Conservation (phyloP, 1,140 invertebrate species). For the Trypoxylus dichotomus region DNA sequence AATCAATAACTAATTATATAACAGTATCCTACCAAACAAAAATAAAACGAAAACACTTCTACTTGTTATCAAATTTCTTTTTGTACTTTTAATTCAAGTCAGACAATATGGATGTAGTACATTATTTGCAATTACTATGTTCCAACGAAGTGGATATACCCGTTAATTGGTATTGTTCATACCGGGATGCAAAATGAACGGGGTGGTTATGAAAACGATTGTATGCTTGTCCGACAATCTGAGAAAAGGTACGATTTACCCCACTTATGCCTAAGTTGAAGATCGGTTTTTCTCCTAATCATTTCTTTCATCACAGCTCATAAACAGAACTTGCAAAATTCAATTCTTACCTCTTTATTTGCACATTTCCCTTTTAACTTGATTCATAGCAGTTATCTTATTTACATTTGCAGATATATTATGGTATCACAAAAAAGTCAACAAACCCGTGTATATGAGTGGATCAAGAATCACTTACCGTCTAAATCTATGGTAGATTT, state of each 20-base stretch:
- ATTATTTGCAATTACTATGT: slow-evolving; percentile 74
- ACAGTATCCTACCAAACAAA: background rate
- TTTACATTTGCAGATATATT: slow-evolving; percentile 63
- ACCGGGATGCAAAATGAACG: slow-evolving; percentile 81
- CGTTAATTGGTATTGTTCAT: slow-evolving; percentile 72
- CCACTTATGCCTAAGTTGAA: background rate
- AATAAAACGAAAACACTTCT: background rate
- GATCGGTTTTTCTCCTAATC: background rate
- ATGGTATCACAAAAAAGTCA: slow-evolving; percentile 85
- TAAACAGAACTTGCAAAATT: too few relatives aligned
- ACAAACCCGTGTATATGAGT: slow-evolving; percentile 74
- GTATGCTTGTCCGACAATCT: slow-evolving; percentile 71
- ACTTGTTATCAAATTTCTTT: background rate
- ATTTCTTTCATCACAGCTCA: slow-evolving; percentile 28
- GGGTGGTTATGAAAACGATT: slow-evolving; percentile 84
- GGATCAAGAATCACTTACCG: slow-evolving; percentile 72
- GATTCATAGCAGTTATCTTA: background rate
- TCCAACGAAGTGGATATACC: slow-evolving; percentile 77
- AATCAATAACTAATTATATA: background rate
- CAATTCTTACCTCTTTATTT: background rate
- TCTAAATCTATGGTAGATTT: too few relatives aligned
- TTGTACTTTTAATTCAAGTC: slow-evolving; percentile 52
- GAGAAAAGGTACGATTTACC: slow-evolving; percentile 60
- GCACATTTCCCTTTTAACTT: background rate
- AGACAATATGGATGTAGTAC: slow-evolving; percentile 63